Evolutionary conservation across 2,888 invertebrate species (phyloP).

Genomic region (Orthosia gracilis): DNA sequence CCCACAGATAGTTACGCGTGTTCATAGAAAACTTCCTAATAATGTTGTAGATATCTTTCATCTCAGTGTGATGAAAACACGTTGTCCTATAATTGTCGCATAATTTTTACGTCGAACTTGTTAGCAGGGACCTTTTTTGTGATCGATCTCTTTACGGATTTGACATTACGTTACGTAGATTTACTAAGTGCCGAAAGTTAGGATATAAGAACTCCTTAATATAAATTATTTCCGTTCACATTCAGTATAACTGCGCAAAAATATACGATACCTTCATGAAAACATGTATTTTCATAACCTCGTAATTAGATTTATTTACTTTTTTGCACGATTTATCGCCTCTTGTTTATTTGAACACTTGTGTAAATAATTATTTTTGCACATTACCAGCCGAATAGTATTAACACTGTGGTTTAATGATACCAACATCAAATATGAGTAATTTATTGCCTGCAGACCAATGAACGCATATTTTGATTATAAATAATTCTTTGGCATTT

Average conservation of each 20-base stretch:
- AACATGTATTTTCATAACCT: constrained; percentile 39
- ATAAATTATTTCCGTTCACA: constrained; percentile 8
- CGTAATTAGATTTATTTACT: constrained; percentile 34
- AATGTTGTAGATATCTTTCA: too few species aligned
- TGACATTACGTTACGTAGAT: not conserved
- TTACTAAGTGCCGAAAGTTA: not conserved
- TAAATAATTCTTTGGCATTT: not conserved
- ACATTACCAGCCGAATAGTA: constrained; percentile 2
- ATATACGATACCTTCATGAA: not conserved
- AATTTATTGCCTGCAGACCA: constrained; percentile 26
- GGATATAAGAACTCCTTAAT: not conserved
- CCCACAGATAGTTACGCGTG: too few species aligned
- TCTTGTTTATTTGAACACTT: constrained; percentile 51
- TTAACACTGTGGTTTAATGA: constrained; percentile 3
- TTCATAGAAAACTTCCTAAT: too few species aligned
- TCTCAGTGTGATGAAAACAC: not conserved
- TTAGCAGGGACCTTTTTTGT: not conserved
- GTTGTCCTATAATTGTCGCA: not conserved
- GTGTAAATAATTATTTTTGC: constrained; percentile 45
- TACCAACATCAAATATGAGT: constrained; percentile 16
- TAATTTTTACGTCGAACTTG: not conserved
- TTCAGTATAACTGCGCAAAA: not conserved
- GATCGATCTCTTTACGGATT: too few species aligned
- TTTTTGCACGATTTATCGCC: constrained; percentile 51
- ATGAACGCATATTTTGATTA: not conserved